Conservation (phyloP, 1,140 invertebrate species). For the Macrosteles quadrilineatus region DNA sequence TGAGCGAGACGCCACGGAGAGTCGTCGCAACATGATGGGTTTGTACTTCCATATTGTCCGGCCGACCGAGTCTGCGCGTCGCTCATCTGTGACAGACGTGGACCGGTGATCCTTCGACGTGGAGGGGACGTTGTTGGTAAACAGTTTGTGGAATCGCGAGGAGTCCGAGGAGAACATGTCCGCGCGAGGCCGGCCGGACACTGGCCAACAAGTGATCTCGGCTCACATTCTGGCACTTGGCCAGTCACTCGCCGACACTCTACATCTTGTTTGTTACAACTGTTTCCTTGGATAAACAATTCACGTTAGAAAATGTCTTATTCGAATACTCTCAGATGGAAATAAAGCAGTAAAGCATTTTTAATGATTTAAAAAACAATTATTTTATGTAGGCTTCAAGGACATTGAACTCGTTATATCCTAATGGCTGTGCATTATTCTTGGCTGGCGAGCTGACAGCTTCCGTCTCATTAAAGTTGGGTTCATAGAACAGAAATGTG, state of each 20-base stretch:
- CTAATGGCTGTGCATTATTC: no score
- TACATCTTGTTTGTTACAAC: slow-evolving; percentile 5
- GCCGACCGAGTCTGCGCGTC: not conserved
- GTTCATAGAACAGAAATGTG: no score
- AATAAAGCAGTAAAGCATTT: no score
- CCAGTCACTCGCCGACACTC: not conserved
- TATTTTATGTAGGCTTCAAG: no score
- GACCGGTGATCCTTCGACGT: not conserved
- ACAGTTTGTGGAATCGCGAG: not conserved
- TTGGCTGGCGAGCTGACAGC: no score
- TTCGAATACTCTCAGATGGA: no score
- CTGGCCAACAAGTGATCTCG: slow-evolving; percentile 12
- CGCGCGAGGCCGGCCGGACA: no score
- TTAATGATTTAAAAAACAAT: no score
- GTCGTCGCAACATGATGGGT: not conserved
- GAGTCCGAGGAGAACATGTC: slow-evolving; percentile 4
- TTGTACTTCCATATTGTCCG: slow-evolving; percentile 13
- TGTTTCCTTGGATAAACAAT: no score
- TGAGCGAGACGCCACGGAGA: slow-evolving; percentile 11
- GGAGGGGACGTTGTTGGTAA: not conserved
- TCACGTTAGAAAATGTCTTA: no score
- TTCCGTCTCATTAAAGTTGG: no score
- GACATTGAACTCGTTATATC: no score
- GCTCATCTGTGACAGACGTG: not conserved
- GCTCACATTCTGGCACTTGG: slow-evolving; percentile 2